Evolutionary conservation across 2,797 vertebrate species (phyloP).

Genomic region (Salmo trutta): DNA sequence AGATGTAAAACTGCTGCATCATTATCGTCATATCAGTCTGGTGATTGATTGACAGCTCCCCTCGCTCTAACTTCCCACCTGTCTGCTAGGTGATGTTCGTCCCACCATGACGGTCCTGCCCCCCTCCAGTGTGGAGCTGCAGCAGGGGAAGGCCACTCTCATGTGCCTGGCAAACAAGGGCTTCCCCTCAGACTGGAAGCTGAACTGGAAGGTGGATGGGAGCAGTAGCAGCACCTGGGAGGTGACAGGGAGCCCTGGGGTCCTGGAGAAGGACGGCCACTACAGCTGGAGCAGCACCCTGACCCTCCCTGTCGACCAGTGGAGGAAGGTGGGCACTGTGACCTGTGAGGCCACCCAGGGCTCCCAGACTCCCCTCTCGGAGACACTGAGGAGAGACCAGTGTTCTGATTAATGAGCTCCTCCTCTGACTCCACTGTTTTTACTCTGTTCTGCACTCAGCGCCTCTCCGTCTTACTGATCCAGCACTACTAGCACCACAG

Average conservation of each 20-base stretch:
- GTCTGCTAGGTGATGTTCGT: background rate
- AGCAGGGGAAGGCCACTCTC: constrained; percentile 41
- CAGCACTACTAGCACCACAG: too few species aligned
- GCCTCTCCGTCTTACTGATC: too few species aligned
- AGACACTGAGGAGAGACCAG: too few species aligned
- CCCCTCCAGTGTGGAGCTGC: constrained; percentile 41
- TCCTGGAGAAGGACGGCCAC: constrained; percentile 38
- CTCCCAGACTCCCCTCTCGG: background rate
- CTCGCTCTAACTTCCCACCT: background rate
- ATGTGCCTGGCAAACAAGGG: constrained; percentile 56
- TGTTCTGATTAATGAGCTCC: too few species aligned
- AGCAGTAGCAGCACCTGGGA: constrained; percentile 39
- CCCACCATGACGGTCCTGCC: constrained; percentile 42
- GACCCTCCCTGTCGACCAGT: constrained; percentile 32
- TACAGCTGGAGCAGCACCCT: constrained; percentile 23
- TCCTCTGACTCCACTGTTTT: too few species aligned
- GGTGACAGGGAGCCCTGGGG: constrained; percentile 41
- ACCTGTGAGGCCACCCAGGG: constrained; percentile 27
- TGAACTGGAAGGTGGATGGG: constrained; percentile 45
- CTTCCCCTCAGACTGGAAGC: constrained; percentile 55
- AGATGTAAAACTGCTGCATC: background rate
- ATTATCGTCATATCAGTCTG: too few species aligned
- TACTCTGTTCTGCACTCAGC: background rate
- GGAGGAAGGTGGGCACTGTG: constrained; percentile 26
- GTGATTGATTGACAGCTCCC: too few species aligned